Base-by-base conservation (phyloP, 1,140 invertebrate genomes). In the Ostrea denselamellosa region DNA sequence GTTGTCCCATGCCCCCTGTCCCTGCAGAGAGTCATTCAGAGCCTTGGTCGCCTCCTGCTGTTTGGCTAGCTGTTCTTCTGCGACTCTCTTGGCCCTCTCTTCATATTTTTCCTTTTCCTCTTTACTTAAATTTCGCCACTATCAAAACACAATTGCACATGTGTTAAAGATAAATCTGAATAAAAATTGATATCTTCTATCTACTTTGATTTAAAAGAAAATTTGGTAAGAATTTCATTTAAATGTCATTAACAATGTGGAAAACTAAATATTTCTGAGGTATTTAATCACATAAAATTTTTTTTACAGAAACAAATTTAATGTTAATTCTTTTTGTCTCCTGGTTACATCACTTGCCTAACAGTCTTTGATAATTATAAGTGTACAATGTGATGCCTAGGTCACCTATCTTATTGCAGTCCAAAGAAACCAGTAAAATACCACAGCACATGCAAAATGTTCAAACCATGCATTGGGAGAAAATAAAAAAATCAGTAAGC, bases 41-140 rank as follows among this genome's bases (percentile, higher is more conserved):
- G 93, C 93, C 53, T 90, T 86, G 44, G 93, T 92, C 19, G 93
- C 93, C 77, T 92, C 93, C 82, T 92, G 90, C 85, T 93, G 93
- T 83, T 94, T 94, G 52, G 92, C 93, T 17, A 89, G 90, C 85
- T 94, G 91, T 44, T 94, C 93, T 52, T 93, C 93, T 8, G 93
- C 93, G 14, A 93, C 92, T 56, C 89, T 92, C 87, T 92, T 93
- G 19, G 94, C 94, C 53, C 91, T 92, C 65, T 94, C 93, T 95
- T 99, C 99, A 96, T 98, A 99, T 58, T 96, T 96, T 93, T 98
- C 97, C 94, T 99, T 99, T 88, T 98, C 98, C 87, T 96, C 96
- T 3, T 97, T 96, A 0, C 97, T 96, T 87, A 99, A 95, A 89
- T 97, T 98, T 91, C 98, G 97, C 99, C 99, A 99, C 96, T 97